phyloP scores from a whole-genome alignment of 2,888 invertebrate species.

The Melikaiella ostensackeni region DNA sequence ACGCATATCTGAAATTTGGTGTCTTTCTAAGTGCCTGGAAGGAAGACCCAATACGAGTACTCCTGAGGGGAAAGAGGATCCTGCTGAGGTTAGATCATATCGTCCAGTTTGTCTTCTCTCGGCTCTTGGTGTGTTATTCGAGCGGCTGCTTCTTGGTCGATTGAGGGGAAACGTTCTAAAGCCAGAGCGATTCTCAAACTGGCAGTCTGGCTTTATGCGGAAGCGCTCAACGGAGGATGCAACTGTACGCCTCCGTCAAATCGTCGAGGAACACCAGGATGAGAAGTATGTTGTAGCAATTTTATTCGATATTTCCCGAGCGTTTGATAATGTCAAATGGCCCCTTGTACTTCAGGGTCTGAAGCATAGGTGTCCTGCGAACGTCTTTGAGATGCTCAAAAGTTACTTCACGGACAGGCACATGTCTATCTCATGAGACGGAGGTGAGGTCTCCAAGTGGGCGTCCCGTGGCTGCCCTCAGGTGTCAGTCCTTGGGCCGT shows the following conservation, averaged over 20 bases:
- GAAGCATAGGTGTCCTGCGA: too few species aligned
- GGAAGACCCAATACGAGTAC: background rate
- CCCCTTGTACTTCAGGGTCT: too few species aligned
- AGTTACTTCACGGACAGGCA: too few species aligned
- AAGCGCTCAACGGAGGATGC: too few species aligned
- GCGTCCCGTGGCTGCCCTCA: too few species aligned
- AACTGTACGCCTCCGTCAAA: conserved; percentile 27
- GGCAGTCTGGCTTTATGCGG: conserved; percentile 48
- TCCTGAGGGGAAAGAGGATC: conserved; percentile 10
- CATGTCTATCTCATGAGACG: too few species aligned
- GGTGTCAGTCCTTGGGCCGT: too few species aligned
- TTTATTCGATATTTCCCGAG: too few species aligned
- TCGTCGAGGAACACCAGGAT: conserved; percentile 4
- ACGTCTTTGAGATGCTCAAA: too few species aligned
- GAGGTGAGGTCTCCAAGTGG: too few species aligned
- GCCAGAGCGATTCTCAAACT: background rate
- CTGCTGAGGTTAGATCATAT: conserved; percentile 10
- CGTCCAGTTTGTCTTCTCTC: conserved; percentile 27
- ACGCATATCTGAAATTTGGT: conserved; percentile 12
- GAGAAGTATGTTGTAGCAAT: too few species aligned
- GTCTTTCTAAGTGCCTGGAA: conserved; percentile 30
- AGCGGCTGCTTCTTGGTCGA: conserved; percentile 44
- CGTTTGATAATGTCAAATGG: too few species aligned
- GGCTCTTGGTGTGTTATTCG: conserved; percentile 45
- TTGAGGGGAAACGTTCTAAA: background rate